Percentiles rank a stretch among this genome's conserved stretches.
Conservation (phyloP, 2,888 invertebrate genomes). For the Ypsolopha sequella region DNA sequence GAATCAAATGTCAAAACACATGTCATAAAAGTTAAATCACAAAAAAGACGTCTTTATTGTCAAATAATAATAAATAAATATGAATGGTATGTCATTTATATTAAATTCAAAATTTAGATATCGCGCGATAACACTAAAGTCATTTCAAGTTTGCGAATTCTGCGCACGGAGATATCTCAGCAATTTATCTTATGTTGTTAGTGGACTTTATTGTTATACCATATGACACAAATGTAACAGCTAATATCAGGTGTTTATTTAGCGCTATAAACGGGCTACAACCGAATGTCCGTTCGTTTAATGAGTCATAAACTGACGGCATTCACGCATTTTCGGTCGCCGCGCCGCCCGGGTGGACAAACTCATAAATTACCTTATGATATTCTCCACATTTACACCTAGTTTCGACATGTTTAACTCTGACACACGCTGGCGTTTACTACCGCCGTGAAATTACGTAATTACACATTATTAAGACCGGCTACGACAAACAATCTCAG, state of each 20-base stretch:
- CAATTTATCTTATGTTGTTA: slow-evolving; percentile 1
- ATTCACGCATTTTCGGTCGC: not conserved
- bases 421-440: slow-evolving; percentile 34
- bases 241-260: slow-evolving; percentile 37
- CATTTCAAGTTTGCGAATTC: not conserved
- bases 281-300: slow-evolving; percentile 22
- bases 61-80: not conserved
- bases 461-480: slow-evolving; percentile 53
- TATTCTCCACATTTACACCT: slow-evolving; percentile 24
- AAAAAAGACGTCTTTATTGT: not conserved
- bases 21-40: not conserved
- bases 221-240: slow-evolving; percentile 7
- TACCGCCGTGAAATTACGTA: slow-evolving; percentile 46
- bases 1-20: not conserved
- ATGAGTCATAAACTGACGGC: slow-evolving; percentile 29
- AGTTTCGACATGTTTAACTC: slow-evolving; percentile 38
- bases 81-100: not conserved
- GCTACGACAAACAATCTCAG: slow-evolving; percentile 45
- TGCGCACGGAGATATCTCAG: not conserved
- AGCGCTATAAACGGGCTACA: slow-evolving; percentile 27
- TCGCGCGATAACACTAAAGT: not conserved
- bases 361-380: slow-evolving; percentile 28
- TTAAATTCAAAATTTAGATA: not conserved
- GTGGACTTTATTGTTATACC: slow-evolving; percentile 4
- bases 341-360: slow-evolving; percentile 17